Base-by-base conservation (phyloP, 1,140 invertebrate genomes). In the Bombus fervidus region DNA sequence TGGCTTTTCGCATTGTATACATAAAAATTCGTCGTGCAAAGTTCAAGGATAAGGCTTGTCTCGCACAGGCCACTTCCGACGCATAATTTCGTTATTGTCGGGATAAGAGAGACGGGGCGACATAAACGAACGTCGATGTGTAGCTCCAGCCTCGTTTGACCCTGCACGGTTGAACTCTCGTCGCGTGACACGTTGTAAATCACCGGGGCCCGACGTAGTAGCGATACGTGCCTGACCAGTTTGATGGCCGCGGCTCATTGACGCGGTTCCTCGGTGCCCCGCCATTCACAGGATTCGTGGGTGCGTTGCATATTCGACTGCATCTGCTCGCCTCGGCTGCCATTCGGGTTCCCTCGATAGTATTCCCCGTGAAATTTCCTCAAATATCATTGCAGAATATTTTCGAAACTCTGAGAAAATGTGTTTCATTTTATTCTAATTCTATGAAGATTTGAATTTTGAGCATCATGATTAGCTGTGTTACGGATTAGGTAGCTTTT, bases 241-340 rank as follows among this genome's bases (percentile, higher is more conserved):
- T 93, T 92, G 92, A 93, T 93, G 93, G 92, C 90, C 86, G 92
- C 92, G 90, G 92, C 92, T 93, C 92, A 93, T 93, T 93, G 92
- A 93, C 92, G 92, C 91, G 91, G 80, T 91, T 93, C 90, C 87
- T 92, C 92, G 89, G 89, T 90, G 88, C 89, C 90, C 89, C 91
- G 92, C 90, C 93, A 93, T 93, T 93, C 93, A 93, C 89, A 87
- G 90, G 80, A 90, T 59, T 79, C 86, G 88, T 78, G 76, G 59
- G 59, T 79, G 53, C 41, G 75, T 84, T 81, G 57, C 69, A 68
- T 84, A 87, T 87, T 73, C 78, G 31, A 13, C 57, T 75, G 85
- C 78, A 86, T 89, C 79, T 69, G 59, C 69, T 82, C 74, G 37
- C 31, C 77, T 73, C 74, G 84, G 59, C 75, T 72, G 53, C 82